Evolutionary conservation across 2,888 invertebrate species (phyloP), one percentile per base, ranked within the genome.

Genomic region (Lamproptera curius): DNA sequence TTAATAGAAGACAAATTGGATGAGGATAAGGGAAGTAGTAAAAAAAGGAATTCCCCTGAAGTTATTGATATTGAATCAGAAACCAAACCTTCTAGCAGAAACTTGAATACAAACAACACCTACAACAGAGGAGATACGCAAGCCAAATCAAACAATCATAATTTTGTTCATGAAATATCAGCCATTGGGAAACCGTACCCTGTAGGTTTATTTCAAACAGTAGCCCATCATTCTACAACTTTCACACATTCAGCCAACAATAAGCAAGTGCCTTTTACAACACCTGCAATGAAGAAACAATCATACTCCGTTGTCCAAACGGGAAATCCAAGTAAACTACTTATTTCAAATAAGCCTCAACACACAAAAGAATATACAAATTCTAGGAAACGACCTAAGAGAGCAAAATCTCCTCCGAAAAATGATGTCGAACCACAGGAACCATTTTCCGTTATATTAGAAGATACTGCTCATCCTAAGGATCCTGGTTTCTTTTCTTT

Each of bases 221-320:
- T 75, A 17, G 57, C 70, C 3, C 72, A 70, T 51, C 58, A 69
- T 43, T 59, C 70, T 1, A 58, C 55, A 37, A 50, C 59, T 1
- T 38, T 38, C 16, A 61, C 54, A 34, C 28, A 56, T 6, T 47
- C 63, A 14, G 43, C 65, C 0, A 41, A 43, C 1, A 35, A 53
- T 10, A 55, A 57, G 11, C 61, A 71, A 11, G 47, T 66, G 0
- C 40, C 66, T 4, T 77, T 81, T 47, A 70, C 77, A 15, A 78
- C 82, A 1, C 75, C 87, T 9, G 81, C 77, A 0, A 73, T 76
- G 72, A 86, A 82, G 52, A 87, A 87, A 50, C 87, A 84, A 44
- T 81, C 83, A 0, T 87, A 86, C 48, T 82, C 81, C 13, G 67
- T 87, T 34, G 78, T 86, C 0, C 83, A 80, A 61, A 87, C 87